Evolutionary conservation across 92 coral and sea anemone genomes (phyloP).

Genomic region (Palythoa caribaeorum): DNA sequence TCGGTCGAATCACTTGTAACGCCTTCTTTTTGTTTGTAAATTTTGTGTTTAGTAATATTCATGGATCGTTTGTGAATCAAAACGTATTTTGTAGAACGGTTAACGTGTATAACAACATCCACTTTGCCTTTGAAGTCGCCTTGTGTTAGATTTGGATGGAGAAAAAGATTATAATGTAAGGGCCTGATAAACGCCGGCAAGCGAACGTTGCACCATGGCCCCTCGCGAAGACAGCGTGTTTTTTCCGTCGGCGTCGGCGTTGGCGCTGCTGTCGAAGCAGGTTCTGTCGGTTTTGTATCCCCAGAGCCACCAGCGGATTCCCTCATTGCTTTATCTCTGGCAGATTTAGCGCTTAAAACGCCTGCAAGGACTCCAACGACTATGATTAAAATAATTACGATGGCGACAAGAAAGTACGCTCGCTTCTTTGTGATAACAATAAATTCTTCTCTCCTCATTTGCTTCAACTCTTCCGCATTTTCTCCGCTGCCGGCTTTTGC

Average conservation of each 20-base stretch:
- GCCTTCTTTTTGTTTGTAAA: conserved; percentile 49
- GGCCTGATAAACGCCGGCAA: conserved; percentile 78
- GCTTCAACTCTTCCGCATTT: not conserved
- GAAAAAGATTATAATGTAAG: conserved; percentile 73
- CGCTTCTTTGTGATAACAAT: conserved; percentile 57
- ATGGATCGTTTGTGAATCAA: conserved; percentile 82
- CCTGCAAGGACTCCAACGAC: conserved; percentile 85
- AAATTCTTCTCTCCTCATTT: conserved; percentile 11
- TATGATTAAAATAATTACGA: conserved; percentile 62
- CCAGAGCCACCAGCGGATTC: conserved; percentile 54
- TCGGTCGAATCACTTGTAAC: conserved; percentile 37
- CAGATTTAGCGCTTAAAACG: conserved; percentile 83
- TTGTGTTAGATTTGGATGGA: conserved; percentile 71
- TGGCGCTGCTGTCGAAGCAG: conserved; percentile 14
- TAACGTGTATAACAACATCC: conserved; percentile 57
- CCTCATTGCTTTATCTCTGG: conserved; percentile 67
- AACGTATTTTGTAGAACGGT: conserved; percentile 58
- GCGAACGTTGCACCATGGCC: conserved; percentile 81
- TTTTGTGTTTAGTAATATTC: conserved; percentile 62
- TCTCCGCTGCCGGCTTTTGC: conserved; percentile 12
- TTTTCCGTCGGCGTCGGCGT: conserved; percentile 38
- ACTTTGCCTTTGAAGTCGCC: conserved; percentile 76
- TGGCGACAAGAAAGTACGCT: conserved; percentile 55
- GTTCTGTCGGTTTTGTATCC: not conserved
- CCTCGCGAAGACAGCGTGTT: conserved; percentile 64